Conservation (phyloP, 2,797 vertebrate genomes). For the Loriculus beryllinus region DNA sequence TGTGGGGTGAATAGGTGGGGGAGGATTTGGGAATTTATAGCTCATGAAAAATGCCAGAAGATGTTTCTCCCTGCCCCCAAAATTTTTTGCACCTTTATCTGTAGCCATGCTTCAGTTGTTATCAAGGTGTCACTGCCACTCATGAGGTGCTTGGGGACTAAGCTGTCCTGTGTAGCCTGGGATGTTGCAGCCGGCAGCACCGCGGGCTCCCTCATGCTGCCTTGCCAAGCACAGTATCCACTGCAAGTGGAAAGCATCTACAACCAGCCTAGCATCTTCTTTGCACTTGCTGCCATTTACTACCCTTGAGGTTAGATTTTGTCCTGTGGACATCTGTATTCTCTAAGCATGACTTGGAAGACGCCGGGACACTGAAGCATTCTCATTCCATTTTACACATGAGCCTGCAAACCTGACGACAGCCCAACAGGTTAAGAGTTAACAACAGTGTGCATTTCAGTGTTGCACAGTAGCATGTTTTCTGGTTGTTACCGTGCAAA, state of each 20-base stretch:
- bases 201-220: background rate
- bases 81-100: background rate
- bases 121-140: background rate
- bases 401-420: background rate
- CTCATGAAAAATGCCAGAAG: background rate
- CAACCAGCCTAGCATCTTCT: background rate
- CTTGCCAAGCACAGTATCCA: rapidly evolving
- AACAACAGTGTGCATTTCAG: rapidly evolving
- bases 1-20: background rate
- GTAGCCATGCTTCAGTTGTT: background rate
- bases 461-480: rapidly evolving
- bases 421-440: background rate
- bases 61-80: background rate
- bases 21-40: background rate
- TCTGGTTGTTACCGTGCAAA: background rate
- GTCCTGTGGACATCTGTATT: background rate
- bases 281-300: background rate
- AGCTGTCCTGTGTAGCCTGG: background rate
- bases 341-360: background rate
- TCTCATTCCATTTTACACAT: background rate
- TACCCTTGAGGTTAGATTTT: background rate
- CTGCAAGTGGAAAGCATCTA: background rate
- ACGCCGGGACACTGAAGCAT: rapidly evolving
- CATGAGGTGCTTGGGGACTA: background rate
- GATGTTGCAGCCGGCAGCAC: rapidly evolving